These are phyloP conservation scores for Planococcus citri DNA, from an alignment of 1,140 invertebrate species.

Conservation along the genomic window DNA sequence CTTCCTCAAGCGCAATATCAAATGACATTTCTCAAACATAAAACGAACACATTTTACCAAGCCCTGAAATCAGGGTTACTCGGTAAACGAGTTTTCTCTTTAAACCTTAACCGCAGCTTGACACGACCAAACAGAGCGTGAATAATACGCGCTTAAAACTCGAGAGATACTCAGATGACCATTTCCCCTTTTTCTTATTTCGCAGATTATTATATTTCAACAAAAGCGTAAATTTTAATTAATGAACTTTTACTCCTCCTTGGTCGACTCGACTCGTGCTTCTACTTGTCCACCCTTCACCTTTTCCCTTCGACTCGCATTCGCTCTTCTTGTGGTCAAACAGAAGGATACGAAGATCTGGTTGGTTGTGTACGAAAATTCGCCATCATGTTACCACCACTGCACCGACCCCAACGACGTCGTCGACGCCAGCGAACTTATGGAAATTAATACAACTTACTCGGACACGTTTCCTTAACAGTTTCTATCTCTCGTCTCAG, in stretches of 20 bases:
- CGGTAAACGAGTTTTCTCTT: constrained; percentile 1
- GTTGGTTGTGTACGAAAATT: neutral
- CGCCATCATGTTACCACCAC: too few relatives aligned
- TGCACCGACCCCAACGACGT: too few relatives aligned
- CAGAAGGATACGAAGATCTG: neutral
- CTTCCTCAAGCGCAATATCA: too few relatives aligned
- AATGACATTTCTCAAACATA: too few relatives aligned
- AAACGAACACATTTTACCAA: too few relatives aligned
- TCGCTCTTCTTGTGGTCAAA: too few relatives aligned
- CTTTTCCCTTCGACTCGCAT: too few relatives aligned
- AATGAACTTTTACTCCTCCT: neutral
- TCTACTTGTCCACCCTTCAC: too few relatives aligned
- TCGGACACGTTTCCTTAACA: neutral
- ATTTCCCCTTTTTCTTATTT: constrained; percentile 4
- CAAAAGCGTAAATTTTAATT: neutral
- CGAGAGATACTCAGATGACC: neutral
- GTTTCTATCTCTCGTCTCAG: too few relatives aligned
- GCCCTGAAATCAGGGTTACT: neutral
- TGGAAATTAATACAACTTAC: constrained; percentile 2
- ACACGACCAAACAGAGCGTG: constrained; percentile 5
- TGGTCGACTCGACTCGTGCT: too few relatives aligned
- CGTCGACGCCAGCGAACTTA: neutral
- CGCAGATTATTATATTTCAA: constrained; percentile 2
- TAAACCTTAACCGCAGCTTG: constrained; percentile 6
- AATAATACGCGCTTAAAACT: constrained; percentile 2